Percentiles rank a stretch among this genome's conserved stretches.
phyloP scores from a whole-genome alignment of 2,113 vertebrate genomes.

The Pterocles gutturalis region DNA sequence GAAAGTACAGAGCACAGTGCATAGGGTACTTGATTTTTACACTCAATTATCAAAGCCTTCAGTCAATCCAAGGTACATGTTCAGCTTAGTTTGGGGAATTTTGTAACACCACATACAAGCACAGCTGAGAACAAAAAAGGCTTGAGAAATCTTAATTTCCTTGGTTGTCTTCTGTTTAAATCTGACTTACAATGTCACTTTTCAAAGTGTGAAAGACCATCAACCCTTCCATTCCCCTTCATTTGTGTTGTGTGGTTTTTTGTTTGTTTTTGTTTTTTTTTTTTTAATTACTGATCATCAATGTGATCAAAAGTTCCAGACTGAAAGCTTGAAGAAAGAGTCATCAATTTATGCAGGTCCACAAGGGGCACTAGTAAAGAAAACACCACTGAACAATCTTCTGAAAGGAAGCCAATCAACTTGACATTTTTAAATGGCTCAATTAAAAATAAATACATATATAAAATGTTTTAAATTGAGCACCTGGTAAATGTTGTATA shows the following conservation, averaged over 20 bases:
- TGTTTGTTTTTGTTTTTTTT: not conserved
- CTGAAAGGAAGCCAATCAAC: constrained; percentile 10
- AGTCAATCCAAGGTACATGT: not conserved
- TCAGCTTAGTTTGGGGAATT: not conserved
- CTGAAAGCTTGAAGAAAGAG: not conserved
- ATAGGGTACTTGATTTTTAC: not conserved
- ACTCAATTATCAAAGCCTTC: not conserved
- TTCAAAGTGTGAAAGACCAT: not conserved
- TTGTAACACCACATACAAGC: not conserved
- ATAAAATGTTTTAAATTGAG: not conserved
- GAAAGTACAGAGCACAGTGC: not conserved
- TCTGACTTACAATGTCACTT: not conserved
- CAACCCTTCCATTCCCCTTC: not conserved
- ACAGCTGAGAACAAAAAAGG: not conserved
- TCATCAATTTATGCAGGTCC: not conserved
- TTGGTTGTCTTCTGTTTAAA: not conserved
- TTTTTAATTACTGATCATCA: not conserved
- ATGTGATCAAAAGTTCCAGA: not conserved
- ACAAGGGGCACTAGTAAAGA: not conserved
- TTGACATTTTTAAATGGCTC: not conserved
- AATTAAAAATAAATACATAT: not conserved
- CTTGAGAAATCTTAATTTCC: not conserved
- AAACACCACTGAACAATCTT: not conserved
- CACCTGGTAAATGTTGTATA: not conserved
- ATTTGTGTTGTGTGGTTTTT: not conserved